Conservation (phyloP, 2,888 invertebrate genomes). For the Theretra japonica region DNA sequence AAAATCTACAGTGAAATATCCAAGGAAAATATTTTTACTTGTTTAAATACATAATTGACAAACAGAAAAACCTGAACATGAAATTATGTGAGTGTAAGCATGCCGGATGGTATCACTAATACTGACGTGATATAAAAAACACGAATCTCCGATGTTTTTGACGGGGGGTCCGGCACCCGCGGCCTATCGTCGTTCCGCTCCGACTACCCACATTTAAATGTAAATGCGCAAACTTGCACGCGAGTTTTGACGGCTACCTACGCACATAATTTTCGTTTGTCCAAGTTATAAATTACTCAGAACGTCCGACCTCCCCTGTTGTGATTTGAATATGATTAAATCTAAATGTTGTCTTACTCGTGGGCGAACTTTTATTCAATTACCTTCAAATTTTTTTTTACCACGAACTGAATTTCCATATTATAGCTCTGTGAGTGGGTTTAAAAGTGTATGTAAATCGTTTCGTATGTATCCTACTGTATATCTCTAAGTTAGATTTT, state of each 20-base stretch:
- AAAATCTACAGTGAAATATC: neutral
- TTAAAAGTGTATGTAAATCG: neutral
- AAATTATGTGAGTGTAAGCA: too few relatives aligned
- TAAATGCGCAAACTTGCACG: conserved; percentile 72
- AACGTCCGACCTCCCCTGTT: conserved; percentile 53
- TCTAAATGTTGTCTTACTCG: conserved; percentile 59
- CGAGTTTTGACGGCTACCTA: conserved; percentile 67
- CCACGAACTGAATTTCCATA: neutral
- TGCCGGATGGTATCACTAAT: neutral
- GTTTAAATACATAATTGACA: neutral
- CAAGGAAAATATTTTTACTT: neutral
- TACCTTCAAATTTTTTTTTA: conserved; percentile 5
- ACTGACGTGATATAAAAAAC: neutral
- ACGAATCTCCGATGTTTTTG: neutral
- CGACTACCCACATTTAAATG: conserved; percentile 70
- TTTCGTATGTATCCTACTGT: neutral
- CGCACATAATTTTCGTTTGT: conserved; percentile 73
- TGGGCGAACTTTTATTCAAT: conserved; percentile 35
- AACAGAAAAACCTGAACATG: too few relatives aligned
- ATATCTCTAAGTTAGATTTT: neutral
- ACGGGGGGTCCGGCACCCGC: conserved; percentile 8
- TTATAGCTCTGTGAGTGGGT: neutral
- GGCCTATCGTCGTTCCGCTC: neutral
- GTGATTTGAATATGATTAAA: conserved; percentile 68
- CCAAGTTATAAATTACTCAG: conserved; percentile 70